These are phyloP conservation scores for Yoshiicerus persimilis DNA, from an alignment of 1,140 invertebrate species.

Conservation along the genomic window DNA sequence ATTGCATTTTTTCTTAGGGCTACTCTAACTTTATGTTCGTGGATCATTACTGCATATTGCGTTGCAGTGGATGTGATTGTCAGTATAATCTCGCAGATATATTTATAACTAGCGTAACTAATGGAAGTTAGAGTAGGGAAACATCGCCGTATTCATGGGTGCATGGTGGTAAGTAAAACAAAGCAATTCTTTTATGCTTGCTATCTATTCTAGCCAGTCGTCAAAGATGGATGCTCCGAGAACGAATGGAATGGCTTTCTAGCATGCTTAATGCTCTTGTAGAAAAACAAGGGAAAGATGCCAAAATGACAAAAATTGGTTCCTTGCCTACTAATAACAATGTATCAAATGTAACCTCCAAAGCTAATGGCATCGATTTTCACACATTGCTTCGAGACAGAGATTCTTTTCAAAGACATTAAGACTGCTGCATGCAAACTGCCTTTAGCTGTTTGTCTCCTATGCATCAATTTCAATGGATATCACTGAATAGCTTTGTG, in stretches of 20 bases:
- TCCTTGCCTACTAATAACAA: constrained; percentile 17
- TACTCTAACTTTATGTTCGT: neutral
- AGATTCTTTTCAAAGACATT: neutral
- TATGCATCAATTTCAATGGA: neutral
- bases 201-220: neutral
- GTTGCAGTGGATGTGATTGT: neutral
- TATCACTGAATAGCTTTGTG: neutral
- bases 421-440: neutral
- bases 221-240: neutral
- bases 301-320: constrained; percentile 22
- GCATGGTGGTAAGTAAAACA: neutral
- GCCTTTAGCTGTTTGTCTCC: neutral
- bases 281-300: constrained; percentile 13
- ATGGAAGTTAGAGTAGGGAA: neutral
- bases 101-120: neutral
- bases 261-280: constrained; percentile 12
- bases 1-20: neutral
- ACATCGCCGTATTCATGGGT: neutral
- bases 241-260: neutral
- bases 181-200: neutral
- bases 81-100: no score
- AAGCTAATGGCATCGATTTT: constrained; percentile 3
- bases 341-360: constrained; percentile 16
- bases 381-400: neutral
- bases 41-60: neutral